Evolutionary conservation across 2,888 invertebrate species (phyloP), one percentile per base, ranked within the genome.

Genomic region (Blera fallax): DNA sequence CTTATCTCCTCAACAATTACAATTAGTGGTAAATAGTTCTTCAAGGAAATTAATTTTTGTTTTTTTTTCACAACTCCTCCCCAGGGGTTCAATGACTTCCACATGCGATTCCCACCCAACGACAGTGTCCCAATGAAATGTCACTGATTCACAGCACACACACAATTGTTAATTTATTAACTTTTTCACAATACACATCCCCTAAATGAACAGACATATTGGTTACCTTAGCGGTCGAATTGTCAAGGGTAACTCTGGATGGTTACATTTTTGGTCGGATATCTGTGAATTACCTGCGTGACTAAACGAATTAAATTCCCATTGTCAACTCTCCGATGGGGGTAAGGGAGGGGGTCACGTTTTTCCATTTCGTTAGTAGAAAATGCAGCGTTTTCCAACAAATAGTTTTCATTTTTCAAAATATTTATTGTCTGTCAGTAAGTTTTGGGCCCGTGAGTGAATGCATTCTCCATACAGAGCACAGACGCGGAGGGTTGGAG

Each of bases 401-500:
- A 81, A 81, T 81, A 81, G 80, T 81, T 81, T 85, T 76, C 45
- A 85, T 85, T 85, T 85, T 77, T 81, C 85, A 85, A 85, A 85
- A 81, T 85, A 81, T 85, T 85, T 85, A 85, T 85, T 81, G 76
- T 76, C 81, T 85, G 85, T 85, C 85, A 81, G 80, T 81, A 77
- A 81, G 76, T 85, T 85, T 76, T 16, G 65, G 65, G 56, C 34
- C 14, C 18, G 43, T 24, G 24, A 24, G 24, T 24, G 24, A 24
- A 29, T 73, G 29, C 21, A 40, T 52, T 56, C 24, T 43, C n/a
- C n/a, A n/a, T n/a, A n/a, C n/a, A n/a, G n/a, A n/a, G n/a, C n/a
- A 10, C 52, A 45, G 62, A 29, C 73, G 67, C 8, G 32, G 24
- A 76, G 78, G 67, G 79, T 56, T 48, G 37, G 43, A 65, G 77